Conservation (phyloP, 2,888 invertebrate species). For the Lasioglossum figueresi region DNA sequence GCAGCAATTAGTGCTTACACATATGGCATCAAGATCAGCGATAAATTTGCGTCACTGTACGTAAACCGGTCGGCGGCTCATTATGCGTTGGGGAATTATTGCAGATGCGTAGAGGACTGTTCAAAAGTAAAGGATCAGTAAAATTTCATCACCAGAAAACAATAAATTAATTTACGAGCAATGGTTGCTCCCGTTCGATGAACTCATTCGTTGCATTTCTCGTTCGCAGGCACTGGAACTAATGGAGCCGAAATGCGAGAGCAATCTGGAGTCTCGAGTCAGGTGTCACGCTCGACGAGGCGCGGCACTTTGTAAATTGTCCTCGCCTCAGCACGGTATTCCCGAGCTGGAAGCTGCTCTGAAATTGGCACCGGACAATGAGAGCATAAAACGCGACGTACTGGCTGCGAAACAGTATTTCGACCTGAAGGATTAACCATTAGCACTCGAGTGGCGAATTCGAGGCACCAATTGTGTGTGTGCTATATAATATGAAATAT, state of each 20-base stretch:
- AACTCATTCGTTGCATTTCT: neutral
- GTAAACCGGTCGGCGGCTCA: slow-evolving; percentile 93
- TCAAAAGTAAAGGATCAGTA: slow-evolving; percentile 83
- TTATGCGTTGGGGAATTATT: slow-evolving; percentile 90
- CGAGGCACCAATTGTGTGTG: too few species aligned
- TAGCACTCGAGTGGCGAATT: too few species aligned
- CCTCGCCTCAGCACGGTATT: slow-evolving; percentile 89
- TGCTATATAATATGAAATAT: too few species aligned
- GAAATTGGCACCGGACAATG: slow-evolving; percentile 88
- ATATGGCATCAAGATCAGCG: slow-evolving; percentile 90
- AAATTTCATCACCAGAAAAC: neutral
- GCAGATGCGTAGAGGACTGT: slow-evolving; percentile 88
- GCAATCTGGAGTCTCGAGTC: slow-evolving; percentile 89
- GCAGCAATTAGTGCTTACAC: slow-evolving; percentile 93
- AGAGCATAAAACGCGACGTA: slow-evolving; percentile 87
- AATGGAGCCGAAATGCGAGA: slow-evolving; percentile 89
- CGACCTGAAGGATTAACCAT: slow-evolving; percentile 53
- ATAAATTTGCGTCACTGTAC: slow-evolving; percentile 90
- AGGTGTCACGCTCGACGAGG: slow-evolving; percentile 91
- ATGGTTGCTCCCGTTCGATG: neutral
- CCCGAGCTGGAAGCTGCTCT: slow-evolving; percentile 91
- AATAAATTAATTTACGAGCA: neutral
- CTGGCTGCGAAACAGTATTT: slow-evolving; percentile 72
- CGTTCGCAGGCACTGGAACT: slow-evolving; percentile 88
- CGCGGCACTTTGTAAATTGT: slow-evolving; percentile 89